Percentiles rank a stretch among this genome's conserved stretches.
Evolutionary conservation across 2,113 vertebrate genomes (phyloP).

Genomic region (Benitochromis conjunctus): DNA sequence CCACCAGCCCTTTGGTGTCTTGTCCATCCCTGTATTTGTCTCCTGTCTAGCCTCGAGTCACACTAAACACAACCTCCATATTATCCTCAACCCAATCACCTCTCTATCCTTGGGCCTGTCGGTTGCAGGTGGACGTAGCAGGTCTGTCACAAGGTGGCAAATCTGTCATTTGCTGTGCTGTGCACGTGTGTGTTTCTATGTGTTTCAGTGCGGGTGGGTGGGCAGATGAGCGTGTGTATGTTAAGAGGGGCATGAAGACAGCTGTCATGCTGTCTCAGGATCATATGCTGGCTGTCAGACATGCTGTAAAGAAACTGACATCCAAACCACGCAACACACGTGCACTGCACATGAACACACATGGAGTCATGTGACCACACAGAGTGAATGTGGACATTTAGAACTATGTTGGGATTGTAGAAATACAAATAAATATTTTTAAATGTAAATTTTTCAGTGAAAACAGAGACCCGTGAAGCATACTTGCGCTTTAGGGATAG

Average conservation of each 20-base stretch:
- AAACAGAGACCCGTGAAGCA: not conserved
- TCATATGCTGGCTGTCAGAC: constrained; percentile 74
- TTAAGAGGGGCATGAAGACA: constrained; percentile 50
- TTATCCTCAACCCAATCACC: constrained; percentile 13
- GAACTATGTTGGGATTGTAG: not conserved
- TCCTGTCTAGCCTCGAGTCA: constrained; percentile 32
- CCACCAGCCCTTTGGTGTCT: constrained; percentile 55
- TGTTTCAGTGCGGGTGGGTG: not conserved
- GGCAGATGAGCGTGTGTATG: not conserved
- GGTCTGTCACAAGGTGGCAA: constrained; percentile 34
- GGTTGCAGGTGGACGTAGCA: constrained; percentile 41
- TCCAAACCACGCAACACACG: not conserved
- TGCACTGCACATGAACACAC: not conserved
- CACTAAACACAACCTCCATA: constrained; percentile 4
- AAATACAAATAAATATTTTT: not conserved
- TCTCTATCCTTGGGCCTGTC: constrained; percentile 37
- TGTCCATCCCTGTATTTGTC: constrained; percentile 59
- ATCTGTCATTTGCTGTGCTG: constrained; percentile 47
- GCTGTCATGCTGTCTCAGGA: constrained; percentile 70
- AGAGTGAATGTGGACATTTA: not conserved
- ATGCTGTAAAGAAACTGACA: constrained; percentile 47
- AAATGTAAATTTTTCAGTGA: not conserved
- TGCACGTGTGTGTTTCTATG: not conserved
- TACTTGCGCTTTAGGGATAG: not conserved
- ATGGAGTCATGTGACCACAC: not conserved